A percentile compares a stretch with the other conserved stretches of the same genome.
Evolutionary conservation across 2,888 invertebrate species (phyloP).

Genomic region (Orchesella flavescens): DNA sequence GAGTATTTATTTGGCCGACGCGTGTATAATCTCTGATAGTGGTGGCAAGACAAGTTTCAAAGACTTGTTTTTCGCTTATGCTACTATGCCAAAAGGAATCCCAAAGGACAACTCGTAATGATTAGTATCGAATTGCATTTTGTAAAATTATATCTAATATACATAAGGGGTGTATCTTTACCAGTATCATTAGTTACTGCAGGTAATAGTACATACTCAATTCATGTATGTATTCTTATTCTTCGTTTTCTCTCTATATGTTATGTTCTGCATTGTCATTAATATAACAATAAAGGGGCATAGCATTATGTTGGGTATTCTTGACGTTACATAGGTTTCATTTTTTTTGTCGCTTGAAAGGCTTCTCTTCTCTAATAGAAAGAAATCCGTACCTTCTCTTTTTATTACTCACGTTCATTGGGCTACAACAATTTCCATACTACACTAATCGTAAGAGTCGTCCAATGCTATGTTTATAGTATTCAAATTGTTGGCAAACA

Average conservation of each 20-base stretch:
- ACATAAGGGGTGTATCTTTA: not conserved
- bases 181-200: not conserved
- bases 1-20: not conserved
- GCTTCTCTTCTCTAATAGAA: not conserved
- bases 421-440: no score
- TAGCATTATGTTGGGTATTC: slow-evolving; percentile 12
- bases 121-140: no score
- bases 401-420: no score
- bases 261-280: not conserved
- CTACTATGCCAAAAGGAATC: not conserved
- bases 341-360: slow-evolving; percentile 3
- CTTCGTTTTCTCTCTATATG: no score
- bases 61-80: not conserved
- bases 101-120: no score
- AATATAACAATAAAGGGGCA: not conserved
- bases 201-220: no score
- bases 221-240: no score
- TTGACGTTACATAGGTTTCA: slow-evolving; percentile 6
- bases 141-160: not conserved
- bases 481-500: no score
- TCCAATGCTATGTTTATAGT: no score
- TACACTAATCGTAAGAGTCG: no score
- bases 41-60: not conserved
- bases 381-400: no score
- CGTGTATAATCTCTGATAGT: not conserved